Base-by-base conservation (phyloP, 2,113 vertebrate genomes). In the Copsychus sechellarum region DNA sequence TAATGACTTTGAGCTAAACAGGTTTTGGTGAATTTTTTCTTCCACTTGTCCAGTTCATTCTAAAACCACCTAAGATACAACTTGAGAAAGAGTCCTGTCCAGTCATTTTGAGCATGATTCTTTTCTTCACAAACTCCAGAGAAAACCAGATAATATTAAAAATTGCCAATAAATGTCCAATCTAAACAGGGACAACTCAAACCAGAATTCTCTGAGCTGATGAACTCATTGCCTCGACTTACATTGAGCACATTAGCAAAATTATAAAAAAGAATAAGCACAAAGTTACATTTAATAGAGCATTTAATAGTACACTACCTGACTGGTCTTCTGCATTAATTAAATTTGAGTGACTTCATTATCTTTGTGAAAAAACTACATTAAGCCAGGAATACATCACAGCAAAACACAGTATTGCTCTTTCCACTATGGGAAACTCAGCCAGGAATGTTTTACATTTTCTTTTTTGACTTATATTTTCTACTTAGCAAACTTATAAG, bases 51-150 rank as follows among this genome's bases (percentile, higher is more conserved):
- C 22, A 25, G 14, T 61, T 29, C 24, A 31, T 80, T 67, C 8
- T 43, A n/a, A 77, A 89, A n/a, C 4, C 31, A 77, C 7, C 3
- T 8, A 36, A 79, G 76, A 22, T 53, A 22, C 5, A 43, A 25
- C 8, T 28, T 48, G 7, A 69, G 14, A 24, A 80, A 43, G 1
- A 53, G 12, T 28, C 26, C 31, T 21, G 45, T 29, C 21, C n/a
- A 22, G 42, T 31, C n/a, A 53, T 25, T 36, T 4, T 0, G 0
- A 77, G 21, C 6, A 47, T 1, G 8, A 9, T 8, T 48, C 34
- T 74, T 80, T 65, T n/a, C 13, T 40, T 64, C 33, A 69, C 9
- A 64, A 25, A 60, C 11, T 80, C 18, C 48, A 58, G 20, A 38
- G 14, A 80, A 83, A 93, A 34, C 1, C 4, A 47, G 19, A 26